Base-by-base conservation (phyloP, 2,888 invertebrate species). In the Argyresthia goedartella region DNA sequence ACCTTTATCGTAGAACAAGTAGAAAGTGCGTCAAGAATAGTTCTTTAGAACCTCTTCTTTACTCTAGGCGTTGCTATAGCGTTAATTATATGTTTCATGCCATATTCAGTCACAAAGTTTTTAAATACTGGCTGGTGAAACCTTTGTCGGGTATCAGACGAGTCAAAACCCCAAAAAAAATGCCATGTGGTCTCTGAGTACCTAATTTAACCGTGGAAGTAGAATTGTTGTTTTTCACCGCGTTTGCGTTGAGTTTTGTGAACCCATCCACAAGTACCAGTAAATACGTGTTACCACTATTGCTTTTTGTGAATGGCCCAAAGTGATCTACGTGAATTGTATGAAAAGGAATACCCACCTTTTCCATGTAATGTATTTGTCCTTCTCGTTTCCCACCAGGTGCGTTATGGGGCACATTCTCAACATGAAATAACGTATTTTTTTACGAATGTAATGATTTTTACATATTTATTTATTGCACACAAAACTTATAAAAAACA, bases 51-150 rank as follows among this genome's bases (percentile, higher is more conserved):
- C 14, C 60, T 13, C 14, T 62, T 60, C 1, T 62, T 62, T 0
- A 60, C 61, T 25, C 62, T 44, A 1, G 60, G 61, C 0, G 61
- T 61, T 1, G 58, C 58, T 1, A 60, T 60, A 3, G 59, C 54
- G 16, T 60, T 59, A 4, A 54, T 10, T 4, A 63, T 41, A 41
- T 58, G 58, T 16, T 54, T 57, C 9, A 44, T 44, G 39, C 39
- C 39, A 39, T 9, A 39, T 39, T 3, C 3, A 14, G 43, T 14
- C 4, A 43, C 13, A 43, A 43, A 43, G 14, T 48, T 35, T 35
- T 48, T 48, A n/a, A 48, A 39, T 13, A 16, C 11, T 39, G 39
- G 14, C 49, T 36, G 8, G 16, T 49, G 39, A 39, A 49, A 13
- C 41, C 49, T 15, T 49, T 49, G 39, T 49, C 49, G 1, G 39